Percentiles rank a stretch among this genome's conserved stretches.
phyloP scores from a whole-genome alignment of 2,888 invertebrate genomes.

The Cerastis leucographa region DNA sequence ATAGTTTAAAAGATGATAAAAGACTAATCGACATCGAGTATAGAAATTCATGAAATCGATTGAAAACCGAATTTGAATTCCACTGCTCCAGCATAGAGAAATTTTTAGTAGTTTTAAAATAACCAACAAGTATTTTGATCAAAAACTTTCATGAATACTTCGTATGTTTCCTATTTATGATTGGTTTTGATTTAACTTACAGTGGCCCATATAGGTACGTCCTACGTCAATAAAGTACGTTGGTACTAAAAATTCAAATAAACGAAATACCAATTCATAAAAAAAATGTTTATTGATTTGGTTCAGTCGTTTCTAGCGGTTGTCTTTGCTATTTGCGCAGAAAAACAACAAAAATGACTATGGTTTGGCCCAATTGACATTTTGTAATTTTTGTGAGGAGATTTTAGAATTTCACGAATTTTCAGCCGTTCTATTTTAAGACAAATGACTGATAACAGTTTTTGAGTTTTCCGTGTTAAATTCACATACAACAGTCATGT shows the following conservation, averaged over 20 bases:
- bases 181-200: not conserved
- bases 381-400: constrained; percentile 79
- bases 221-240: not conserved
- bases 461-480: constrained; percentile 76
- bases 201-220: not conserved
- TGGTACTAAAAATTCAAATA: not conserved
- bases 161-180: not conserved
- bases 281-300: constrained; percentile 45
- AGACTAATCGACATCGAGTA: not conserved
- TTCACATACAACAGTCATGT: constrained; percentile 74
- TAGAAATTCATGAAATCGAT: not conserved
- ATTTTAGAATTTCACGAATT: constrained; percentile 82
- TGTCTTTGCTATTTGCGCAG: constrained; percentile 65
- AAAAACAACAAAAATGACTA: constrained; percentile 68
- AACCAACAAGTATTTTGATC: not conserved
- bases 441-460: constrained; percentile 87
- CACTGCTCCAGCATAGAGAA: not conserved
- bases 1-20: not conserved
- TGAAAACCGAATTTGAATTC: rapidly evolving
- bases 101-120: not conserved
- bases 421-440: constrained; percentile 88
- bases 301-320: constrained; percentile 15
- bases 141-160: not conserved
- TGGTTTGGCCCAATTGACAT: constrained; percentile 76
- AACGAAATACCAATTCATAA: not conserved